Evolutionary conservation across 2,113 vertebrate species (phyloP).

Genomic region (Excalfactoria chinensis): DNA sequence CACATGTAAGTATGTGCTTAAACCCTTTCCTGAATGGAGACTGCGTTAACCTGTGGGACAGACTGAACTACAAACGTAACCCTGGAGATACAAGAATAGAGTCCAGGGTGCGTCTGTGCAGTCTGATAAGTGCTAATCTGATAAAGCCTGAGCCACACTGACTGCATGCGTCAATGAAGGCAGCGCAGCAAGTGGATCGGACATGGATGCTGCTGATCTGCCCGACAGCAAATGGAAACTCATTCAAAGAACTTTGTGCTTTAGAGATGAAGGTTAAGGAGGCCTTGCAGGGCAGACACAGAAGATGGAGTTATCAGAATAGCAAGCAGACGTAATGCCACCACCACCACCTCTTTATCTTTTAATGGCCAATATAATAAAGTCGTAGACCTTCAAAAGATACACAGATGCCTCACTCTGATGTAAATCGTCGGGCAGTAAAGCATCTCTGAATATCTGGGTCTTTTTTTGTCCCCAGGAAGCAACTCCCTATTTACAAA

Average conservation of each 20-base stretch:
- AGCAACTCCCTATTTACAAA: not conserved
- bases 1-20: not conserved
- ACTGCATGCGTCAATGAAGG: conserved; percentile 24
- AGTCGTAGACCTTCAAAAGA: conserved; percentile 5
- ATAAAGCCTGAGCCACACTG: conserved; percentile 24
- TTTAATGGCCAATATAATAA: not conserved
- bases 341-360: not conserved
- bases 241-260: conserved; percentile 25
- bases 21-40: not conserved
- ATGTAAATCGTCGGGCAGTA: not conserved
- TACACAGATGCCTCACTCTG: not conserved
- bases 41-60: not conserved
- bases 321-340: not conserved
- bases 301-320: conserved; percentile 2
- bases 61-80: not conserved
- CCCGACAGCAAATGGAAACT: conserved; percentile 39
- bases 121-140: conserved; percentile 52
- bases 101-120: conserved; percentile 24
- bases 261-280: conserved; percentile 45
- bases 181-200: conserved; percentile 25
- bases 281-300: not conserved
- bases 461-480: not conserved
- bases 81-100: not conserved
- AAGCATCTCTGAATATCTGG: conserved; percentile 4
- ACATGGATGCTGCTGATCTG: conserved; percentile 55